Percentiles rank a stretch among this genome's conserved stretches.
Evolutionary conservation across 2,113 vertebrate species (phyloP).

Genomic region (Irena cyanogastra): DNA sequence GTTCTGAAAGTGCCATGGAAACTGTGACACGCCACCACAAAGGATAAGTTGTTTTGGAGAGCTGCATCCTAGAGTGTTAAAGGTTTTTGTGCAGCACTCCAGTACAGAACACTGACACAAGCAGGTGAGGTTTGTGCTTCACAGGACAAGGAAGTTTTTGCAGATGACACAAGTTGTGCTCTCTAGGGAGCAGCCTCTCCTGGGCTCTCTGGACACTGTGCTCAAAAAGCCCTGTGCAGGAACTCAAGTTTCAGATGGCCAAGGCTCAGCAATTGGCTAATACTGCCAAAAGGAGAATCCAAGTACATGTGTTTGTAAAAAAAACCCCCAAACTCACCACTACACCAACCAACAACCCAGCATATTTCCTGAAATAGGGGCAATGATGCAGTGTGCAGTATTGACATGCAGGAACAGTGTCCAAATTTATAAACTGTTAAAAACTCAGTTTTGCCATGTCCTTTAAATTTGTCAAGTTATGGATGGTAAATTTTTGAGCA

Average conservation of each 20-base stretch:
- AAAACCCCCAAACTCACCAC: background rate
- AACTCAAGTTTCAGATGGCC: accelerated
- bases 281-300: background rate
- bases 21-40: background rate
- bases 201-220: background rate
- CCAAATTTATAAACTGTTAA: background rate
- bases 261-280: background rate
- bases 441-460: background rate
- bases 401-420: background rate
- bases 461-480: background rate
- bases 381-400: too few relatives aligned
- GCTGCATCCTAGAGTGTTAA: background rate
- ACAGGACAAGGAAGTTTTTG: accelerated
- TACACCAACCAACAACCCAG: background rate
- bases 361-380: background rate
- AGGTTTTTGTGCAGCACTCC: background rate
- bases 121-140: background rate
- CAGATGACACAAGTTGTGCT: background rate
- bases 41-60: background rate
- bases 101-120: background rate
- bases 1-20: background rate
- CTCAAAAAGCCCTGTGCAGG: background rate
- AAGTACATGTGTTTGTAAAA: background rate
- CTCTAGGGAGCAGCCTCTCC: background rate
- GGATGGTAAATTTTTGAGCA: background rate